Percentiles rank a stretch among this genome's conserved stretches.
Conservation (phyloP, 2,113 vertebrate species). For the Chlorodrepanis virens region DNA sequence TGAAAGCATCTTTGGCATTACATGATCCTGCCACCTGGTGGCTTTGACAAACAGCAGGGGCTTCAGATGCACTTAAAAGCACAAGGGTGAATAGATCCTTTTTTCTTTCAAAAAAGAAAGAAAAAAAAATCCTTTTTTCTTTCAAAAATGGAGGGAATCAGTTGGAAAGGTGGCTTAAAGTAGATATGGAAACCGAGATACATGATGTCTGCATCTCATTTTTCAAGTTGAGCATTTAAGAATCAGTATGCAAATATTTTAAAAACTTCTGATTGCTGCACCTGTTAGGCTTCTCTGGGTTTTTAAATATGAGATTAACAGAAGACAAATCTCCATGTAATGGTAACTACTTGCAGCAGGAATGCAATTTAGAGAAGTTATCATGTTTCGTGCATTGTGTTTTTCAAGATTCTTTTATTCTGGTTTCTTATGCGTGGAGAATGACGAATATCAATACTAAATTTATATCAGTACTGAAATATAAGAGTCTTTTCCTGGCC, state of each 20-base stretch:
- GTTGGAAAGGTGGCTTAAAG: background rate
- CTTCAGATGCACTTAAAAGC: background rate
- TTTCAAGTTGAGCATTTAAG: background rate
- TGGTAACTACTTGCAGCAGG: background rate
- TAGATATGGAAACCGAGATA: background rate
- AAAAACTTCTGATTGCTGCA: background rate
- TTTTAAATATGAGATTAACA: background rate
- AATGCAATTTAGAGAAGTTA: background rate
- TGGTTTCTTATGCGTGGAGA: background rate
- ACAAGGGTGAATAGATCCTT: background rate
- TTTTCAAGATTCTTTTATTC: background rate
- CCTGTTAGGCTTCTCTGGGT: background rate
- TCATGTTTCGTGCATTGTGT: background rate
- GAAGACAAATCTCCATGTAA: background rate
- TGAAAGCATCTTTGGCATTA: background rate
- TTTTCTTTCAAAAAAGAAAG: background rate
- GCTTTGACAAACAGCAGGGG: background rate
- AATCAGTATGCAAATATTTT: background rate
- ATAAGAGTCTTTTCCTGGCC: background rate
- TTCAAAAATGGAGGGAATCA: background rate
- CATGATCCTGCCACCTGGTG: conserved; percentile 31
- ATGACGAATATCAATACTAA: background rate
- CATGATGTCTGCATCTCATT: background rate
- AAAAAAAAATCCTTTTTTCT: background rate
- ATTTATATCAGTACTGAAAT: background rate